Conservation (phyloP, 2,888 invertebrate genomes). For the Drosophila paramelanica region DNA sequence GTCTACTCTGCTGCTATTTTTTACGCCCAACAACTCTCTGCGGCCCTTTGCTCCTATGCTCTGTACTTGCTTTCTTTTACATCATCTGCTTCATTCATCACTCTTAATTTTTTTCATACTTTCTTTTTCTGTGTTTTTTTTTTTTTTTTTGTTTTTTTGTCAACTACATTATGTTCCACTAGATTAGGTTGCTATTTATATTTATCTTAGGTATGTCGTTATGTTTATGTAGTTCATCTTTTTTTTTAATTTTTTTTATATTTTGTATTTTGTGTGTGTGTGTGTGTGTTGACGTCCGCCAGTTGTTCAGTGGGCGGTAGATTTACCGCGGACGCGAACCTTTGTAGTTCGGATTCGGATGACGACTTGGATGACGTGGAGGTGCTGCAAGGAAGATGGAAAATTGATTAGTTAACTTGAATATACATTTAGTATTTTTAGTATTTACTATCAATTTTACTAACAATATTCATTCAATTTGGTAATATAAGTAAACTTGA, state of each 20-base stretch:
- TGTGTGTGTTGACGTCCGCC: constrained; percentile 22
- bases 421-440: no score
- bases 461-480: no score
- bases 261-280: neutral
- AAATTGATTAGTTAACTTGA: neutral
- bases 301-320: constrained; percentile 10
- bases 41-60: constrained; percentile 54
- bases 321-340: constrained; percentile 83
- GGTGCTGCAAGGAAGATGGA: constrained; percentile 65
- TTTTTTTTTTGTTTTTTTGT: constrained; percentile 47
- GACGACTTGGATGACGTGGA: constrained; percentile 84
- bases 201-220: constrained; percentile 80
- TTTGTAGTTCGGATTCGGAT: constrained; percentile 85
- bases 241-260: constrained; percentile 36
- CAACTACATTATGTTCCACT: constrained; percentile 80
- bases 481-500: no score
- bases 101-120: constrained; percentile 18
- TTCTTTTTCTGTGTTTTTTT: constrained; percentile 6
- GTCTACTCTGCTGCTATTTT: constrained; percentile 25
- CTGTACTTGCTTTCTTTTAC: constrained; percentile 37
- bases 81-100: constrained; percentile 24
- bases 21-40: constrained; percentile 43
- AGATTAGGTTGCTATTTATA: constrained; percentile 78
- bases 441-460: no score
- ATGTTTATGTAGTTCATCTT: constrained; percentile 74